Percentiles rank a stretch among this genome's conserved stretches.
Conservation (phyloP, 2,888 invertebrate species). For the Lycophotia porphyrea region DNA sequence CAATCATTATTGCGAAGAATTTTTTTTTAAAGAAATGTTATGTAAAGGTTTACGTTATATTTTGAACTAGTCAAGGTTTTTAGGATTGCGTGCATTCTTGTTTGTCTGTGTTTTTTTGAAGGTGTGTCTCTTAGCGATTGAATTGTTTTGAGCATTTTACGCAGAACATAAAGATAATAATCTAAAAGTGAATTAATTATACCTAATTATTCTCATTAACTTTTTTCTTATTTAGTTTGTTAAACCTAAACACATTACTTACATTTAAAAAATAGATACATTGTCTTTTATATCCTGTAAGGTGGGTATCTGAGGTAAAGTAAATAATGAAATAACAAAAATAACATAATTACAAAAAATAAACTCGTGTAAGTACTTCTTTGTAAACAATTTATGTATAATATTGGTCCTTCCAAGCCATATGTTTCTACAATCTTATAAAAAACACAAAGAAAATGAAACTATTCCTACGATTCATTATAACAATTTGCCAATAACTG, state of each 20-base stretch:
- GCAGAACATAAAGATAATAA: neutral
- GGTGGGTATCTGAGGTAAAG: neutral
- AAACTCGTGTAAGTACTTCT: neutral
- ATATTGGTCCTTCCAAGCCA: no score
- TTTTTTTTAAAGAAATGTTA: constrained; percentile 51
- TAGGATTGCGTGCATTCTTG: constrained; percentile 41
- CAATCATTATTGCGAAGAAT: constrained; percentile 61
- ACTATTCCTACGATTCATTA: constrained; percentile 6
- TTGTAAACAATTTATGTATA: no score
- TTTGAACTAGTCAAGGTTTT: constrained; percentile 58
- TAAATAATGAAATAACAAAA: neutral
- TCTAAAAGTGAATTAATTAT: neutral
- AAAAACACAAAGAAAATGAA: constrained; percentile 21
- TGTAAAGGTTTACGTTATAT: constrained; percentile 59
- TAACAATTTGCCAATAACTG: constrained; percentile 11
- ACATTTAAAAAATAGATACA: neutral
- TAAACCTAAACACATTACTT: neutral
- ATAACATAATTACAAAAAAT: neutral
- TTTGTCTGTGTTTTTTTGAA: constrained; percentile 37
- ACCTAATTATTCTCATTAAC: neutral
- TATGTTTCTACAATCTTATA: neutral
- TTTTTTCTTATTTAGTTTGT: neutral
- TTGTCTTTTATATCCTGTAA: neutral
- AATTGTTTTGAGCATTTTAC: constrained; percentile 1
- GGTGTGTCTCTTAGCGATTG: constrained; percentile 44